phyloP scores from a whole-genome alignment of 2,888 invertebrate genomes.

The Celastrina argiolus region DNA sequence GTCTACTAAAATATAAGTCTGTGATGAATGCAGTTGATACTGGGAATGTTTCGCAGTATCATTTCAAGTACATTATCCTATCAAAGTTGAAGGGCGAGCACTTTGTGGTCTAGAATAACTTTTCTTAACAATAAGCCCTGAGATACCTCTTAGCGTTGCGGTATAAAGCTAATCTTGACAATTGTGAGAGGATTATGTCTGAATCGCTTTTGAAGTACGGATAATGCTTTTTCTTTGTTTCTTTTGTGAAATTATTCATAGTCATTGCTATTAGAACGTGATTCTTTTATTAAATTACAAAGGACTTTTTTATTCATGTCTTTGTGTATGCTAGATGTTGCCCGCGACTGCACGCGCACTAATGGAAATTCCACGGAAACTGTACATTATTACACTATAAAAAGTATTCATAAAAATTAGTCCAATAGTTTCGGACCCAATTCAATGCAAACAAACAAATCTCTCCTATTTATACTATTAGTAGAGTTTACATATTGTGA shows the following conservation, averaged over 20 bases:
- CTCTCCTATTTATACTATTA: no score
- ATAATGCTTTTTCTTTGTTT: slow-evolving; percentile 16
- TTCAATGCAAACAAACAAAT: no score
- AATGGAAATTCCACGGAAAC: no score
- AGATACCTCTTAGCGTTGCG: slow-evolving; percentile 18
- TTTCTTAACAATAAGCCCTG: slow-evolving; percentile 23
- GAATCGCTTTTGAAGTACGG: slow-evolving; percentile 10
- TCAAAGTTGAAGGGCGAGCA: slow-evolving; percentile 23
- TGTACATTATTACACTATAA: no score
- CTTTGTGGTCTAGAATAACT: slow-evolving; percentile 23
- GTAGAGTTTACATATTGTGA: no score
- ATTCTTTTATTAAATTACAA: neutral
- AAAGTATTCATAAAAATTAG: no score
- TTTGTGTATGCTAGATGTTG: no score
- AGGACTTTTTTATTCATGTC: neutral
- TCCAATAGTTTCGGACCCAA: no score
- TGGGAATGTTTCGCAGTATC: slow-evolving; percentile 38
- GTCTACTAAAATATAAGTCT: slow-evolving; percentile 1
- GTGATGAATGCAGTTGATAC: slow-evolving; percentile 19
- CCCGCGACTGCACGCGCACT: no score
- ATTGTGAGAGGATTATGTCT: slow-evolving; percentile 22
- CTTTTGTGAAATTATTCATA: slow-evolving; percentile 26
- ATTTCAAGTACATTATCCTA: slow-evolving; percentile 32
- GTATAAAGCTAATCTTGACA: slow-evolving; percentile 23
- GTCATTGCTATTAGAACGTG: slow-evolving; percentile 6